A percentile compares a stretch with the other conserved stretches of the same genome.
Conservation (phyloP, 30 jellyfish, hydroid and myxozoan species). For the Hydra vulgaris region DNA sequence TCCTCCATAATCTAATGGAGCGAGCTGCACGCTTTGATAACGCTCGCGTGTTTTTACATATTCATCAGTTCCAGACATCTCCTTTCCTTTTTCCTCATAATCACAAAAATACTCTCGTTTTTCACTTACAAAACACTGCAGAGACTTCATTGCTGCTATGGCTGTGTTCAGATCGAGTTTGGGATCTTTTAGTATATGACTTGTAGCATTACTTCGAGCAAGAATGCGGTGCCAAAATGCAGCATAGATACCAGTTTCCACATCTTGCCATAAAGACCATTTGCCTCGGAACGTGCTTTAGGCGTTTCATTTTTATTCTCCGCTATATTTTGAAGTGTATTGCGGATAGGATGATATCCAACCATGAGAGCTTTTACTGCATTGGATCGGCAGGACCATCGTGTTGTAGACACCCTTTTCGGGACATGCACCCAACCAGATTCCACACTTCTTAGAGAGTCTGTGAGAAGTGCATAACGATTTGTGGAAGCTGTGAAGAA, state of each 20-base stretch:
- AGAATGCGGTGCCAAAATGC: background rate
- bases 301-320: background rate
- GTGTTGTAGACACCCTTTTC: background rate
- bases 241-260: background rate
- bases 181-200: too few species aligned
- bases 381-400: background rate
- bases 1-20: too few species aligned
- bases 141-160: too few species aligned
- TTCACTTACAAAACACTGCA: too few species aligned
- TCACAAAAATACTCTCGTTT: too few species aligned
- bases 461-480: background rate
- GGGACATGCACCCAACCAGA: background rate
- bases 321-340: background rate
- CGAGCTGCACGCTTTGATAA: too few species aligned
- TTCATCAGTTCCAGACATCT: too few species aligned
- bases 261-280: background rate
- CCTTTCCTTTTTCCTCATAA: too few species aligned
- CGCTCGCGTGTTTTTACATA: too few species aligned
- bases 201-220: too few species aligned
- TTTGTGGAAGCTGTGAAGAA: conserved; percentile 3
- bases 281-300: background rate
- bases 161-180: too few species aligned
- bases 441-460: background rate
- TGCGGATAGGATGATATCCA: background rate
- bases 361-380: background rate